Evolutionary conservation across 2,797 vertebrate species (phyloP).

Genomic region (Galago senegalensis): DNA sequence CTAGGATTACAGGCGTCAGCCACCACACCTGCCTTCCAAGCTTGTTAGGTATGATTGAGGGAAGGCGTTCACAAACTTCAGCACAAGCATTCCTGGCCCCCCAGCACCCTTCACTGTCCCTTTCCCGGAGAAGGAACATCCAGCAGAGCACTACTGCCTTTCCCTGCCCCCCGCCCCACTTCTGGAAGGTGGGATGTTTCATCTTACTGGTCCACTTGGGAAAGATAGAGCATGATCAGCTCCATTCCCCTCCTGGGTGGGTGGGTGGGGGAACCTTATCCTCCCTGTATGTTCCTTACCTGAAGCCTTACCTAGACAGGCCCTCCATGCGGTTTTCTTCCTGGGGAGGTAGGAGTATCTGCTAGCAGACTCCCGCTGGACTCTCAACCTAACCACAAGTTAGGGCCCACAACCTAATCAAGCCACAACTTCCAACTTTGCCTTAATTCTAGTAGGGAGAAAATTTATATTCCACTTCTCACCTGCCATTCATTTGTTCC

Average conservation of each 20-base stretch:
- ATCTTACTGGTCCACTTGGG: not conserved
- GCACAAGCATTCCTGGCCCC: not conserved
- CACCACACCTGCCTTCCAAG: no score
- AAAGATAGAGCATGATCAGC: not conserved
- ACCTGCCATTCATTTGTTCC: not conserved
- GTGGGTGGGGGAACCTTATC: not conserved
- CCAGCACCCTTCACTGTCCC: no score
- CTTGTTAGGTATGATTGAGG: not conserved
- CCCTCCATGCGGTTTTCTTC: not conserved
- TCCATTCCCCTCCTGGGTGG: not conserved
- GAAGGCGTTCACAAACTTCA: not conserved
- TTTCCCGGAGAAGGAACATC: not conserved
- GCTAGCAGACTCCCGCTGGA: not conserved
- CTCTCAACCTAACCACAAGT: no score
- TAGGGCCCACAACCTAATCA: no score
- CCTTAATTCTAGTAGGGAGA: not conserved
- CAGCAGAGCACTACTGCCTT: not conserved
- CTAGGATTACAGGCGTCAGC: no score
- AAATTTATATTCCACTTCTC: not conserved
- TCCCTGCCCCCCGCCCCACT: accelerated
- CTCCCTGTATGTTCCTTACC: not conserved
- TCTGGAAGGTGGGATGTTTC: not conserved
- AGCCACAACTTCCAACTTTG: not conserved
- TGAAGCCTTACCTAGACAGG: not conserved
- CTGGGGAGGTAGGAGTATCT: no score